Evolutionary conservation across 2,888 invertebrate genomes (phyloP), one percentile per base, ranked within the genome.

Genomic region (Eupeodes latifasciatus): DNA sequence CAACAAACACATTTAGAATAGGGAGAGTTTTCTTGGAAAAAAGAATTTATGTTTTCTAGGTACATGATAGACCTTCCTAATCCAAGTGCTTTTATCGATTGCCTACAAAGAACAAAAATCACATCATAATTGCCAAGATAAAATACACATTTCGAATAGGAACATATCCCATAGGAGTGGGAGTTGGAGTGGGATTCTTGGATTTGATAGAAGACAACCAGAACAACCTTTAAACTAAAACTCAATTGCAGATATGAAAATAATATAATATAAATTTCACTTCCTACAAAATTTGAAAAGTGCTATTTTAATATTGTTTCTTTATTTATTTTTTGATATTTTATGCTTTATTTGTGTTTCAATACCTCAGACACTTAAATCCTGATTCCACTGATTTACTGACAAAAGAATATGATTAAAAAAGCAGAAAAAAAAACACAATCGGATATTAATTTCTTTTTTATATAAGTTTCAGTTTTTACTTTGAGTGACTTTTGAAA

Each of bases 61-160:
- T 40, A 40, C 40, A 40, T 40, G n/a, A 12, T 14, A 27, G 53
- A 53, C 27, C 49, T 67, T 67, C 66, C 34, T 67, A 67, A 67
- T 67, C 16, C 66, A 51, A 67, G 34, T 67, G 49, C 49, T 66
- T 66, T 67, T 67, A 51, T 67, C 67, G 51, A 67, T 67, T 67
- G 67, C 49, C 11, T 69, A 16, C 5, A 5, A 9, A 61, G 16
- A 69, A 69, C 40, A 53, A 16, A 49, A n/a, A 53, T 53, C 36
- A 34, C 16, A 69, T 40, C 9, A 9, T 53, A 69, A 69, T 69
- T 69, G 69, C 36, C 19, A 69, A 11, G 53, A 69, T 69, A 36
- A 40, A 69, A 69, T 69, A 40, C 40, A 53, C 40, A 69, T 53
- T 69, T 53, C 53, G 36, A 69, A 69, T 69, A 64, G 19, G 11